A percentile compares a stretch with the other conserved stretches of the same genome.
These are phyloP conservation scores for Cybosia mesomella DNA, from an alignment of 2,888 invertebrate species.

Conservation along the genomic window DNA sequence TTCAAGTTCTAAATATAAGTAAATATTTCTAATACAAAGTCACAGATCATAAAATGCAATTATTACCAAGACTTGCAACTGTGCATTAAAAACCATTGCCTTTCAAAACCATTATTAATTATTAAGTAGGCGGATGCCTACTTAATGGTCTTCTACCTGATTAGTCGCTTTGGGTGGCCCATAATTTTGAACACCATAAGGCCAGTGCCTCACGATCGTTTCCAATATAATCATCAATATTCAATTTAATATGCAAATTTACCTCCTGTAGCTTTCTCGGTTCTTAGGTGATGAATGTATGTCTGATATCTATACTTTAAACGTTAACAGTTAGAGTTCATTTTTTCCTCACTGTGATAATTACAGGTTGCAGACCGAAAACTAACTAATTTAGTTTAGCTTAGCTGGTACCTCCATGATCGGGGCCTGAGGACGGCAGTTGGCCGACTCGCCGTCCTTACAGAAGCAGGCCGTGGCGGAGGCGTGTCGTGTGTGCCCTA, in stretches of 20 bases:
- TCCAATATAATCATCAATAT: neutral
- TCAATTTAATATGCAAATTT: neutral
- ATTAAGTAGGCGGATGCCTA: constrained; percentile 12
- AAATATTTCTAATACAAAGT: neutral
- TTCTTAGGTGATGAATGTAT: neutral
- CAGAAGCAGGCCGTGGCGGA: too few species aligned
- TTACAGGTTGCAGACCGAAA: neutral
- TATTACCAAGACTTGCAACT: neutral
- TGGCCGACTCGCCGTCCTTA: too few species aligned
- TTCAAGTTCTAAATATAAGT: neutral
- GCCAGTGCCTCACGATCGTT: neutral
- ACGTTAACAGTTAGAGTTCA: too few species aligned
- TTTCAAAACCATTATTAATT: constrained; percentile 14
- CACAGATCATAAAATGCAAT: neutral
- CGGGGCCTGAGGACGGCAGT: too few species aligned
- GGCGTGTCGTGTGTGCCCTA: too few species aligned
- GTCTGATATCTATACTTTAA: neutral
- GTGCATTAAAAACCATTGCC: neutral
- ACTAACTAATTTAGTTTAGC: neutral
- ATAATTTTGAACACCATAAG: neutral
- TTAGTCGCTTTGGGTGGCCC: neutral
- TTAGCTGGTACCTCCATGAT: too few species aligned
- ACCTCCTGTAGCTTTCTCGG: neutral
- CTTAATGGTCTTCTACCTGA: constrained; percentile 18
- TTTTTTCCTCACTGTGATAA: neutral